phyloP scores from a whole-genome alignment of 2,797 vertebrate genomes.

The Girardinus metallicus region DNA sequence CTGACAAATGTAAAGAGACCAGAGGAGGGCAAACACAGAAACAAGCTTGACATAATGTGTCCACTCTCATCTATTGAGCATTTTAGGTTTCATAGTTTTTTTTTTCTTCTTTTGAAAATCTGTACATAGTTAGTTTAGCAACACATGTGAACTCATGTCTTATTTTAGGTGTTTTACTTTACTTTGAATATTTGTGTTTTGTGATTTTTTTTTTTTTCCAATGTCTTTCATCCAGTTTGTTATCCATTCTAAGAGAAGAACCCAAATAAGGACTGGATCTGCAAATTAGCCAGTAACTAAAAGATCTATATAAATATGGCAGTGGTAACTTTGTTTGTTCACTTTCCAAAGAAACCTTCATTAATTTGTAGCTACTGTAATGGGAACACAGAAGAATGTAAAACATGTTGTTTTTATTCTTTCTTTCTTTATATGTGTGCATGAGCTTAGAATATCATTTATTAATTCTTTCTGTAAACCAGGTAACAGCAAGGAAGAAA shows the following conservation, averaged over 20 bases:
- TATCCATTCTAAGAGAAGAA: not conserved
- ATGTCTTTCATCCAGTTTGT: not conserved
- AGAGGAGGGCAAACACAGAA: not conserved
- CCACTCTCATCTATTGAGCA: too few species aligned
- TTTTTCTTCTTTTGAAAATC: too few species aligned
- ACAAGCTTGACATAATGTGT: not conserved
- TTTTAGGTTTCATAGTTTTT: too few species aligned
- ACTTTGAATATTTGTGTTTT: too few species aligned
- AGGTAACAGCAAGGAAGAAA: constrained; percentile 42
- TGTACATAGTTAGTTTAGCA: too few species aligned
- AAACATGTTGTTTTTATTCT: not conserved
- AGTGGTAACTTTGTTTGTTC: too few species aligned
- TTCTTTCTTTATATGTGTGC: not conserved
- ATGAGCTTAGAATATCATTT: not conserved
- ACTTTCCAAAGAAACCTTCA: too few species aligned
- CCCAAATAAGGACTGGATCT: not conserved
- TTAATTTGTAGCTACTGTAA: too few species aligned
- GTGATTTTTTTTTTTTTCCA: too few species aligned
- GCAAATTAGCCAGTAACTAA: not conserved
- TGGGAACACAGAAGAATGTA: not conserved
- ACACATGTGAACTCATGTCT: too few species aligned
- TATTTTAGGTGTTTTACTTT: too few species aligned
- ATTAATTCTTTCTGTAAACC: constrained; percentile 43
- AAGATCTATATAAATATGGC: not conserved
- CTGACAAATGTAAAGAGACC: not conserved